phyloP scores from a whole-genome alignment of 2,888 invertebrate genomes.

The Nesidiocoris tenuis region DNA sequence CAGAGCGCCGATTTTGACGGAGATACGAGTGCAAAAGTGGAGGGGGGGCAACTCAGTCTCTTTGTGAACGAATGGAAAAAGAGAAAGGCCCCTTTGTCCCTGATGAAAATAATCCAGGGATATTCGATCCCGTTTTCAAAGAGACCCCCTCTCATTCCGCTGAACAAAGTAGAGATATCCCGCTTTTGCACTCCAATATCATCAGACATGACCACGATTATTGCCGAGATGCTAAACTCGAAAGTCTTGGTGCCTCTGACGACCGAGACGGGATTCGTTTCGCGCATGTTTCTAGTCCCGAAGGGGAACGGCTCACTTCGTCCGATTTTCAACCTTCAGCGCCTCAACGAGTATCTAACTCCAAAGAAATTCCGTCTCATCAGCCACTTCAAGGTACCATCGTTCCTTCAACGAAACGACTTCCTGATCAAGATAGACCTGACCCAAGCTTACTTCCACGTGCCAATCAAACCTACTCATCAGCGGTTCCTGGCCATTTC shows the following conservation, averaged over 20 bases:
- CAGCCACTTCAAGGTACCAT: background rate
- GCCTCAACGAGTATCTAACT: background rate
- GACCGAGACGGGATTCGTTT: background rate
- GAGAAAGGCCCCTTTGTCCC: background rate
- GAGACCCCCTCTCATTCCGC: background rate
- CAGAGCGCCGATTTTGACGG: background rate
- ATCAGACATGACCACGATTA: background rate
- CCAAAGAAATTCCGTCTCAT: background rate
- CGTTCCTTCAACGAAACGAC: background rate
- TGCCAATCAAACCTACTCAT: background rate
- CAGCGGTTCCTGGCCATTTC: background rate
- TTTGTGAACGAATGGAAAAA: background rate
- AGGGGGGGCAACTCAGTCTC: background rate
- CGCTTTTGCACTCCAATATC: background rate
- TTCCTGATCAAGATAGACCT: background rate
- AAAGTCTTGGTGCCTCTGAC: background rate
- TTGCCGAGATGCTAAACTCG: background rate
- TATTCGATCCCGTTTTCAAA: background rate
- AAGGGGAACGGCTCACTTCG: too few relatives aligned
- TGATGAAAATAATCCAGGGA: background rate
- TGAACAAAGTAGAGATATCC: background rate
- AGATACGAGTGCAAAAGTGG: background rate
- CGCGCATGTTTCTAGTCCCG: too few relatives aligned
- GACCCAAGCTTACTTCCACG: background rate
- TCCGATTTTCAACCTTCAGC: background rate